Evolutionary conservation across 2,113 vertebrate genomes (phyloP), one percentile per base, ranked within the genome.

Genomic region (Serinus canaria): DNA sequence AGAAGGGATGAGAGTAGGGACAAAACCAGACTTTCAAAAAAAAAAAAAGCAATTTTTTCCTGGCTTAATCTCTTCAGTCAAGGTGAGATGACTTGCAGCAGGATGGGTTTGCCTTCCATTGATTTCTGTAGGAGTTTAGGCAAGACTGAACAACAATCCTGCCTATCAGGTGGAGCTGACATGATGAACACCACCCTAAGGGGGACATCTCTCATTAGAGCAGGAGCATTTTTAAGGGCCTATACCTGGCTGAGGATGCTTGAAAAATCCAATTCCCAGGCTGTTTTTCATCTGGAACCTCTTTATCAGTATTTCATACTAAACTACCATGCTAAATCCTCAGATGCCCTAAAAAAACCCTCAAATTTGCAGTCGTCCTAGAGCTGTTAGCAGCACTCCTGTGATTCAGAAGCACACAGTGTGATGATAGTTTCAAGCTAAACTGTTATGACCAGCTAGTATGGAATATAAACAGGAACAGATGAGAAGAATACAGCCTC

Each of bases 381-480:
- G 44, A 72, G 86, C 90, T 69, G 83, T 89, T 60, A 58, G 53
- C 90, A 92, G 39, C 69, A 76, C 80, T 89, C 63, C 53, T 47
- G 53, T 5, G 3, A 81, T 90, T 79, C 92, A 84, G 95, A 44
- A 90, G 83, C 76, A 64, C 39, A 14, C 13, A 0, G 80, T 8
- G 11, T 55, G 88, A 90, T 96, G 90, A 86, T 85, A 35, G 86
- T 94, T 89, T 94, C 95, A 92, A 89, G 59, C 88, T 91, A 92
- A 93, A 81, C 69, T 76, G 75, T 93, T 96, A 94, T 89, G 90
- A 91, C 89, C 92, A 72, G 91, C 83, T 53, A 94, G 87, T 80
- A 95, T 88, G 58, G 89, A 81, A 87, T 86, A 93, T 91, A 96
- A 97, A 94, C 88, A 96, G 83, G 87, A 96, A 97, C 78, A 90